phyloP scores from a whole-genome alignment of 2,797 vertebrate species.

The Mallotus villosus region DNA sequence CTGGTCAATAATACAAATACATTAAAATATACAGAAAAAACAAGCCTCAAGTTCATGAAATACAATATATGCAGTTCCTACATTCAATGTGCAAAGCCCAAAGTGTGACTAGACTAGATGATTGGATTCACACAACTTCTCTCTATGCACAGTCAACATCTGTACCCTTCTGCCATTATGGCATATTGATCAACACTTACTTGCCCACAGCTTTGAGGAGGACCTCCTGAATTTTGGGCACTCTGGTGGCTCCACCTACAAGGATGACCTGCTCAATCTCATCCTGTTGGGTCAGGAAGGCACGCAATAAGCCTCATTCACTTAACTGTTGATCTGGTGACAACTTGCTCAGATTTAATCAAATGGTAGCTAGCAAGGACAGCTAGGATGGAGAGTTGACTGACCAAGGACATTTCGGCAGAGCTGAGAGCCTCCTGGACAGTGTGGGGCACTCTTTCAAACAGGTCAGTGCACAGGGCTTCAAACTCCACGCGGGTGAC shows the following conservation, averaged over 20 bases:
- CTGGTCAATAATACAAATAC: no score
- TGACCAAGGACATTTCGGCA: conserved; percentile 89
- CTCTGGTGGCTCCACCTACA: conserved; percentile 92
- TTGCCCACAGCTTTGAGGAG: conserved; percentile 91
- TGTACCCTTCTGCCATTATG: neutral
- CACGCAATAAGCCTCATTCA: no score
- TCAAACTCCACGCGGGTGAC: conserved; percentile 89
- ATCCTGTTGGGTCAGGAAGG: conserved; percentile 73
- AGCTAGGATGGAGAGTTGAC: conserved; percentile 30
- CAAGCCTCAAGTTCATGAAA: no score
- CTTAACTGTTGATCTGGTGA: no score
- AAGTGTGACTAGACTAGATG: no score
- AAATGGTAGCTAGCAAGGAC: no score
- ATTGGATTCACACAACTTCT: no score
- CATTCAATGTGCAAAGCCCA: no score
- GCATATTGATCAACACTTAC: conserved; percentile 66
- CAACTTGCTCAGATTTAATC: no score
- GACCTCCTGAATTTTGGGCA: conserved; percentile 94
- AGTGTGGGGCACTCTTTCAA: conserved; percentile 84
- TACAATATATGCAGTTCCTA: no score
- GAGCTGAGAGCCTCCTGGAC: conserved; percentile 86
- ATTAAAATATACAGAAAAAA: no score
- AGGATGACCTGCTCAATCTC: conserved; percentile 97
- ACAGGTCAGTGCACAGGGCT: conserved; percentile 87
- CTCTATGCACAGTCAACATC: neutral